Evolutionary conservation across 1,140 invertebrate genomes (phyloP).

Genomic region (Papilio xuthus): DNA sequence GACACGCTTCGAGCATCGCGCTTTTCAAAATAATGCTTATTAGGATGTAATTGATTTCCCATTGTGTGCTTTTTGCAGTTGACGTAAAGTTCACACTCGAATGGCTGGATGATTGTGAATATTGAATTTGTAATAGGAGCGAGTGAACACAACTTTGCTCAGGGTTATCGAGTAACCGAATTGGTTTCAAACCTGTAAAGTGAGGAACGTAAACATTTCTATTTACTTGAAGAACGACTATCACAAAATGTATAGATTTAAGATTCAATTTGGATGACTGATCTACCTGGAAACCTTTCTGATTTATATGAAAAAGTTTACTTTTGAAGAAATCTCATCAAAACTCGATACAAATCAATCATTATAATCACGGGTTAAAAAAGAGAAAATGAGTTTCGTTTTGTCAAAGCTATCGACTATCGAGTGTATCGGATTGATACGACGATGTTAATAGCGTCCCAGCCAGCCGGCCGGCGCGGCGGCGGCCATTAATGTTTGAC

Average conservation of each 20-base stretch:
- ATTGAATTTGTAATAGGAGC: constrained; percentile 52
- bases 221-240: background rate
- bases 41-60: constrained; percentile 34
- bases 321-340: background rate
- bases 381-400: background rate
- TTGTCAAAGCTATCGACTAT: constrained; percentile 17
- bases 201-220: constrained; percentile 16
- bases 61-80: constrained; percentile 39
- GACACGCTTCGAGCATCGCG: constrained; percentile 53
- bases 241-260: background rate
- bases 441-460: constrained; percentile 1
- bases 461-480: constrained; percentile 5
- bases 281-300: too few relatives aligned
- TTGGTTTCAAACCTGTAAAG: constrained; percentile 43
- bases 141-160: constrained; percentile 46
- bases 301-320: background rate
- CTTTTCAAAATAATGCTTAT: constrained; percentile 56
- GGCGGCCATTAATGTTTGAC: constrained; percentile 57
- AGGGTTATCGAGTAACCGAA: constrained; percentile 57
- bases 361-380: background rate
- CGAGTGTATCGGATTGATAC: background rate
- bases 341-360: background rate
- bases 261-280: too few relatives aligned
- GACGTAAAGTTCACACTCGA: constrained; percentile 50
- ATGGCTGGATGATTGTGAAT: constrained; percentile 39